These are phyloP conservation scores for Sapajus apella DNA, from an alignment of 2,113 vertebrate genomes.

Conservation along the genomic window DNA sequence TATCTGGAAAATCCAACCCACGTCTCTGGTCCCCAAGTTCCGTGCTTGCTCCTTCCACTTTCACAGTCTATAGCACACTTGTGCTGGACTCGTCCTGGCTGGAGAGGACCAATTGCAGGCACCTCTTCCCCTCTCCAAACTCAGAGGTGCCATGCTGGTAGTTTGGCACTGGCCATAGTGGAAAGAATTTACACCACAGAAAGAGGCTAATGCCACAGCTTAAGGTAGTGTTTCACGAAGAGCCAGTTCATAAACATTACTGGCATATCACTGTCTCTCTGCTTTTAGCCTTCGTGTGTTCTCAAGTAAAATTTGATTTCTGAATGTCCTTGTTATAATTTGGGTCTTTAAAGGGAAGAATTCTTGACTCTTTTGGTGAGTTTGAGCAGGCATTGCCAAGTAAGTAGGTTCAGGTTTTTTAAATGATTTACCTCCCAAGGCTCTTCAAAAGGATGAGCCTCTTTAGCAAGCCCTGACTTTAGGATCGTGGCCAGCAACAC, in stretches of 20 bases:
- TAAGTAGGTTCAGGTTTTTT: neutral
- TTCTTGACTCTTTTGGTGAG: neutral
- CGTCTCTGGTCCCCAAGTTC: no score
- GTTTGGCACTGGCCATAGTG: rapidly evolving
- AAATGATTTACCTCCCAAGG: neutral
- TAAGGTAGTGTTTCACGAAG: no score
- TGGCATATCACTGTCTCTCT: neutral
- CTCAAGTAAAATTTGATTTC: neutral
- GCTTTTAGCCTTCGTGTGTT: neutral
- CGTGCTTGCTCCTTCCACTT: neutral
- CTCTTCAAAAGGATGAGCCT: neutral
- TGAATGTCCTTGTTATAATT: neutral
- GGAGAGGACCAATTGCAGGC: rapidly evolving
- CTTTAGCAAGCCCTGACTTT: rapidly evolving
- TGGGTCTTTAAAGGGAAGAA: neutral
- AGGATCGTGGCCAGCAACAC: rapidly evolving
- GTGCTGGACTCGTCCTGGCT: neutral
- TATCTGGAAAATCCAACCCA: neutral
- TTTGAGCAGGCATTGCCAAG: neutral
- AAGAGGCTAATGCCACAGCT: neutral
- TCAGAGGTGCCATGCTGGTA: no score
- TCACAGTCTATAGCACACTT: neutral
- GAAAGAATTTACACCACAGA: neutral
- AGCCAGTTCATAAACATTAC: rapidly evolving
- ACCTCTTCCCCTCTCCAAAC: neutral